Percentiles rank a stretch among this genome's conserved stretches.
phyloP scores from a whole-genome alignment of 2,888 invertebrate genomes.

The Platycheirus albimanus region DNA sequence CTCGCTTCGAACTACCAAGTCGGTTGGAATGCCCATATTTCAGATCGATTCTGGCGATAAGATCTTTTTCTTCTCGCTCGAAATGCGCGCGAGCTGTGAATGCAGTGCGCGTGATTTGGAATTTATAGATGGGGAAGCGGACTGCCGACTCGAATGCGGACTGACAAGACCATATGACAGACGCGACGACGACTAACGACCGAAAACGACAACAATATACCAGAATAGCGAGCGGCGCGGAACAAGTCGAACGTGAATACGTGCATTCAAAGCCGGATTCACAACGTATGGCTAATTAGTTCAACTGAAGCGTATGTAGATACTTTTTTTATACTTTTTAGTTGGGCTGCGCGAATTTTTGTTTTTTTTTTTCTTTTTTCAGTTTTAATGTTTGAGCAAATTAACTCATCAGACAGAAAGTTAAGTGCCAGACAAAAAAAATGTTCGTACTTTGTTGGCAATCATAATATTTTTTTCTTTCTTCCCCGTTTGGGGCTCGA shows the following conservation, averaged over 20 bases:
- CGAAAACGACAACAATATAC: background rate
- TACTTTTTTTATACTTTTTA: constrained; percentile 6
- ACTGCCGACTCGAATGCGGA: constrained; percentile 10
- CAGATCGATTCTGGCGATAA: constrained; percentile 73
- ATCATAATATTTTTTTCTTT: constrained; percentile 51
- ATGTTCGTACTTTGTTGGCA: constrained; percentile 39
- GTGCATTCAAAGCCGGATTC: constrained; percentile 69
- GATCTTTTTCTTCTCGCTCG: constrained; percentile 63
- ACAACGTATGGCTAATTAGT: constrained; percentile 67
- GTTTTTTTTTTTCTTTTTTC: constrained; percentile 31
- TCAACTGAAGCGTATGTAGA: constrained; percentile 51
- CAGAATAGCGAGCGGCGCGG: constrained; percentile 14
- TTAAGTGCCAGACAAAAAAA: constrained; percentile 59
- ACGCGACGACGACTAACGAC: constrained; percentile 44
- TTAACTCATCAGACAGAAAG: constrained; percentile 68
- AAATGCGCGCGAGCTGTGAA: constrained; percentile 62
- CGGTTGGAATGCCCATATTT: constrained; percentile 69
- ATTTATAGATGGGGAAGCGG: constrained; percentile 71
- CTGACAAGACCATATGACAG: constrained; percentile 17
- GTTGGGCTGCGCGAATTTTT: constrained; percentile 2
- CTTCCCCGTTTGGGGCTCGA: background rate
- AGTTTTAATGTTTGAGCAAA: constrained; percentile 67
- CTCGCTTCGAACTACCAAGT: constrained; percentile 44
- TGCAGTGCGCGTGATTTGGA: constrained; percentile 72
- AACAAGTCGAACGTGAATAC: constrained; percentile 58